These are phyloP conservation scores for Tragulus kanchil DNA, from an alignment of 2,113 vertebrate genomes.

Conservation along the genomic window DNA sequence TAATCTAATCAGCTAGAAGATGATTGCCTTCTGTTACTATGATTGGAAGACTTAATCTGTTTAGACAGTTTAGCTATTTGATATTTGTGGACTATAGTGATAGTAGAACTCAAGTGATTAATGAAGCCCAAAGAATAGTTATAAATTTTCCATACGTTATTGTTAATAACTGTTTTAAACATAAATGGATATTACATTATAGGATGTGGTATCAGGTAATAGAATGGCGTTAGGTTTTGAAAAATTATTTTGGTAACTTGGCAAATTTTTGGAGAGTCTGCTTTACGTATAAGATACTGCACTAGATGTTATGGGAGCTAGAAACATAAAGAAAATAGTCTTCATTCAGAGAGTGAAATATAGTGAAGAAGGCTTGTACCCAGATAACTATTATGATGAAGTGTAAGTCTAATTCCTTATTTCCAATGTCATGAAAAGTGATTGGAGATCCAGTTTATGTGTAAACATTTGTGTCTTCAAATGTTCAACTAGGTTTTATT, in stretches of 20 bases:
- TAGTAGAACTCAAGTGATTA: slow-evolving; percentile 55
- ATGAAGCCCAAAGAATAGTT: slow-evolving; percentile 53
- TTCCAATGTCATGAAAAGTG: slow-evolving; percentile 33
- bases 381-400: slow-evolving; percentile 22
- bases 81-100: slow-evolving; percentile 56
- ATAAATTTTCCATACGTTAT: slow-evolving; percentile 41
- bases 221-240: slow-evolving; percentile 60
- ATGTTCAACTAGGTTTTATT: slow-evolving; percentile 18
- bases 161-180: slow-evolving; percentile 66
- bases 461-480: neutral
- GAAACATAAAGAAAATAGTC: slow-evolving; percentile 28
- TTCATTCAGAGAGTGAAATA: slow-evolving; percentile 31
- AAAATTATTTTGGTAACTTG: slow-evolving; percentile 56
- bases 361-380: neutral
- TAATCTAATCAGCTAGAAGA: neutral
- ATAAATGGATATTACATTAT: slow-evolving; percentile 49
- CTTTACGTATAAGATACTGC: neutral
- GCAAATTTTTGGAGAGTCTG: neutral
- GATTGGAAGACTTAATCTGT: neutral
- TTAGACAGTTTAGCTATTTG: slow-evolving; percentile 54
- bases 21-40: slow-evolving; percentile 59
- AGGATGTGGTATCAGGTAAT: slow-evolving; percentile 38
- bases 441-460: neutral
- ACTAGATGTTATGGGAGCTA: neutral
- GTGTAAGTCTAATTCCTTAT: slow-evolving; percentile 59